Conservation (phyloP, 2,797 vertebrate species). For the Aselliscus stoliczkanus region DNA sequence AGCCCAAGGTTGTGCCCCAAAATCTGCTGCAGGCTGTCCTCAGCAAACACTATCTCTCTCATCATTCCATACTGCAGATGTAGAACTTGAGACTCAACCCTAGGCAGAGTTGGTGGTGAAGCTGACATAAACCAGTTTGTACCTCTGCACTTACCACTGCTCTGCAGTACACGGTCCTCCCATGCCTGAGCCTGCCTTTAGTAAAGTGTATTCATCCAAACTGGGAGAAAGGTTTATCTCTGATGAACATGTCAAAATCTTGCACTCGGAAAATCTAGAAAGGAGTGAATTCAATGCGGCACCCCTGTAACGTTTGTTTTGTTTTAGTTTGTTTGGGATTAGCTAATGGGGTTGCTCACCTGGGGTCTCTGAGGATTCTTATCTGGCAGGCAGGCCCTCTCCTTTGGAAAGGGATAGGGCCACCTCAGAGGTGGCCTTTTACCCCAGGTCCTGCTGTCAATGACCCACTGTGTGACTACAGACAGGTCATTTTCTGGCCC, state of each 20-base stretch:
- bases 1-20: neutral
- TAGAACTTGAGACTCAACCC: neutral
- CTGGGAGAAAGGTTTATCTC: neutral
- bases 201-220: neutral
- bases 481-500: neutral
- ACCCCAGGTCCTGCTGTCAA: neutral
- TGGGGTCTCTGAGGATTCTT: neutral
- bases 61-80: neutral
- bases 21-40: neutral
- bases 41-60: neutral
- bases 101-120: neutral
- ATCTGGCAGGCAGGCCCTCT: neutral
- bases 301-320: neutral
- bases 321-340: neutral
- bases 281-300: neutral
- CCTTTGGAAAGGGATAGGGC: neutral
- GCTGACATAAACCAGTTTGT: neutral
- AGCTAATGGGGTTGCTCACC: neutral
- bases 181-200: neutral
- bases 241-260: neutral
- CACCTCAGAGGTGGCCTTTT: neutral
- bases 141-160: neutral
- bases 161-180: neutral
- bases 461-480: neutral
- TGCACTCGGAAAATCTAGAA: neutral